Base-by-base conservation (phyloP, 2,888 invertebrate genomes). In the Metallyticus violacea region DNA sequence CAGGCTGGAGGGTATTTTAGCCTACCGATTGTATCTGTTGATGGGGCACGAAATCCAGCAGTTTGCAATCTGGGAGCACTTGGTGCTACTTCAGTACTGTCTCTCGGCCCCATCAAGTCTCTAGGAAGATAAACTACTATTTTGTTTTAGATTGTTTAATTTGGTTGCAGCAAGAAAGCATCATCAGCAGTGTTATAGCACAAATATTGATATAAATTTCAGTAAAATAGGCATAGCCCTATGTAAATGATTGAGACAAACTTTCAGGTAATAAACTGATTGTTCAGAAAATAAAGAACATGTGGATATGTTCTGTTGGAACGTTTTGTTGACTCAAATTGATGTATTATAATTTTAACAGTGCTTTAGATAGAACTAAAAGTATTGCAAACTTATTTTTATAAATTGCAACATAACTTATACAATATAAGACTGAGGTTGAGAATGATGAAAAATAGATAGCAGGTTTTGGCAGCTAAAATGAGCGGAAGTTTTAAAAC, bases 61-160 rank as follows among this genome's bases (percentile, higher is more conserved):
- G 91, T 94, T 81, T 93, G 93, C 81, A 94, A 93, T 90, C 91
- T 95, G 89, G 93, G 93, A 85, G 95, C 94, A 7, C 92, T 96
- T 7, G 96, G 96, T 86, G 95, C 95, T 4, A 95, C 95, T 76
- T 95, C 95, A 9, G 93, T 96, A 87, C 91, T 96, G 85, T 95
- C 95, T 89, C 92, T 96, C 89, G 96, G 96, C 0, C 96, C 96
- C 5, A 92, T 96, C 1, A 95, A 95, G 91, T 93, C 93, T 6
- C 91, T 94, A 4, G 77, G 77, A 76, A 77, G 83, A 77, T 83
- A 83, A 25, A 77, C 29, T 40, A 5, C 6, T 9, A 15, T 7
- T 83, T 25, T 28, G 25, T 40, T 22, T 29, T n/a, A 26, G 81
- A 62, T 62, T 62, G 26, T 40, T 30, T 6, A 30, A 7, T 30